A percentile compares a stretch with the other conserved stretches of the same genome.
Evolutionary conservation across 1,140 invertebrate species (phyloP).

Genomic region (Aphaenogaster floridana): DNA sequence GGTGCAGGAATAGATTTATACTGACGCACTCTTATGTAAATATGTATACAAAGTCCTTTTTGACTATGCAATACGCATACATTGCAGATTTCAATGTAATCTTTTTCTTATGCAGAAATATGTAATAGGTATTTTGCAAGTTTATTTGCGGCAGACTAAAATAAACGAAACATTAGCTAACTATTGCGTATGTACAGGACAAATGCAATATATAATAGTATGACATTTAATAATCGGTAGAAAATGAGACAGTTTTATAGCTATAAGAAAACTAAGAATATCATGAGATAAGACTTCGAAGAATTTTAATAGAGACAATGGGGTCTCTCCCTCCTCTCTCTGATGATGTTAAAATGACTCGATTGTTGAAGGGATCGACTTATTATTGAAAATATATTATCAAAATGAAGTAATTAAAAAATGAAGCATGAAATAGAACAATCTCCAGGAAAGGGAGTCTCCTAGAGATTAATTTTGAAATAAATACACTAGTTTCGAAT

Average conservation of each 20-base stretch:
- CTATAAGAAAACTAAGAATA: not conserved
- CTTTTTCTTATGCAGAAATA: not conserved
- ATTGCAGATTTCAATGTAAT: not conserved
- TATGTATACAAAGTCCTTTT: not conserved
- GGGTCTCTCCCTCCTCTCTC: not conserved
- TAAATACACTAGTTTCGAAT: not conserved
- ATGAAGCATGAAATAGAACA: not conserved
- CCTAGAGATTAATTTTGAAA: not conserved
- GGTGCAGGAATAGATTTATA: not conserved
- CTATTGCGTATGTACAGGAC: not conserved
- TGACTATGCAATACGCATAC: constrained; percentile 7
- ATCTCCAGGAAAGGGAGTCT: not conserved
- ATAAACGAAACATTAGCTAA: not conserved
- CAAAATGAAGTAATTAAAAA: not conserved
- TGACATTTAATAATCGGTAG: not conserved
- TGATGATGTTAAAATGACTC: not conserved
- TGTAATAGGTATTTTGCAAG: not conserved
- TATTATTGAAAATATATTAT: not conserved
- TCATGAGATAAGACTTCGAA: not conserved
- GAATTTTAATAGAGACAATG: not conserved
- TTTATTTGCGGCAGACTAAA: not conserved
- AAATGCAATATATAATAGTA: not conserved
- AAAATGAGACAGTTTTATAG: not conserved
- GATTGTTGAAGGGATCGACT: not conserved
- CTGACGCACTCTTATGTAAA: not conserved